phyloP scores from a whole-genome alignment of 2,888 invertebrate species.

The Phanerotoma sp. region DNA sequence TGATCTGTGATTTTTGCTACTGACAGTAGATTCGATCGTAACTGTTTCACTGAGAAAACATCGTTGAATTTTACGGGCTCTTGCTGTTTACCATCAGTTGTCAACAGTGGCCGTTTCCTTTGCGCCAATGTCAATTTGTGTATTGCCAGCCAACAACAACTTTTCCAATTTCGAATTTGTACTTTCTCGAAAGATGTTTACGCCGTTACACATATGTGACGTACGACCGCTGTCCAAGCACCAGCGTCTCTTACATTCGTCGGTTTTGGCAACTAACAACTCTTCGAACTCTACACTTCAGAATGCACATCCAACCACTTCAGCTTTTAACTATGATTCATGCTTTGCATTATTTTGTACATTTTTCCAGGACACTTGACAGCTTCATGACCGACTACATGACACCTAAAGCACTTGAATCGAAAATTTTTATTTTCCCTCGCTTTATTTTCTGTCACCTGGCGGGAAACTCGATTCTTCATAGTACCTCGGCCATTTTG shows the following conservation, averaged over 20 bases:
- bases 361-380: constrained; percentile 12
- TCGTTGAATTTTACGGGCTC: neutral
- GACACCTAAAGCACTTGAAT: constrained; percentile 23
- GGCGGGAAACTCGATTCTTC: constrained; percentile 17
- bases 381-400: constrained; percentile 27
- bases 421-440: neutral
- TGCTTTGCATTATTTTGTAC: neutral
- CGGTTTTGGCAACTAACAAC: neutral
- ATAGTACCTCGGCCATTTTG: constrained; percentile 20
- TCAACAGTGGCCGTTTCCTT: neutral
- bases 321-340: constrained; percentile 6
- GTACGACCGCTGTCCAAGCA: constrained; percentile 5
- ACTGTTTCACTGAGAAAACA: constrained; percentile 12
- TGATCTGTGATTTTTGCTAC: constrained; percentile 24
- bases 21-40: constrained; percentile 25
- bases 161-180: neutral
- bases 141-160: neutral
- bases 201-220: constrained; percentile 1
- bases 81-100: neutral
- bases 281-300: neutral
- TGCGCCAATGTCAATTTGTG: neutral
- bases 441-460: constrained; percentile 6
- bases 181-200: neutral
- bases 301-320: neutral
- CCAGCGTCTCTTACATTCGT: neutral